Evolutionary conservation across 2,888 invertebrate genomes (phyloP).

Genomic region (Diadegma fenestrale): DNA sequence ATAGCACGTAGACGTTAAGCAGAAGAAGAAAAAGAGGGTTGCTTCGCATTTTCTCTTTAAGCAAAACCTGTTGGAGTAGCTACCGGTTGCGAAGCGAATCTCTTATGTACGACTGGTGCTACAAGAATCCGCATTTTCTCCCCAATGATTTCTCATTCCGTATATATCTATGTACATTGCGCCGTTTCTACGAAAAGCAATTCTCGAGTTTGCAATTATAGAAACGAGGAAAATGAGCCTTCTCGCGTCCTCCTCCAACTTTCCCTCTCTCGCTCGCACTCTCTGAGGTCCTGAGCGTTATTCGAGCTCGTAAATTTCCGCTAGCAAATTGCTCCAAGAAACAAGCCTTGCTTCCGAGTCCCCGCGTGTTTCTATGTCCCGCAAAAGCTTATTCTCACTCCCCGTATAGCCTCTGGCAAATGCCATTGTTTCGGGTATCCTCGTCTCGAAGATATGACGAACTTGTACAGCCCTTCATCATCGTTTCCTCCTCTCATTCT

Average conservation of each 20-base stretch:
- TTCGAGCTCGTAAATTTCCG: constrained; percentile 44
- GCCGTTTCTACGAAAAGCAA: constrained; percentile 50
- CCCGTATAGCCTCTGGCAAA: constrained; percentile 30
- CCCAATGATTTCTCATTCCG: not conserved
- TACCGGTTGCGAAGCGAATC: constrained; percentile 24
- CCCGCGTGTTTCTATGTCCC: not conserved
- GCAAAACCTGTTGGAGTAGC: constrained; percentile 8
- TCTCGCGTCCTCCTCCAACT: not conserved
- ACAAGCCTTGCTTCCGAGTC: constrained; percentile 26
- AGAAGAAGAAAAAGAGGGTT: constrained; percentile 1
- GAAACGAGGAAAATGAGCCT: constrained; percentile 50
- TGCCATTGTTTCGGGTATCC: constrained; percentile 51
- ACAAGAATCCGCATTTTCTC: constrained; percentile 45
- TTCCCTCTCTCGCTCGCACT: not conserved
- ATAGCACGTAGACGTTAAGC: not conserved
- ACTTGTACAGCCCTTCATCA: constrained; percentile 11
- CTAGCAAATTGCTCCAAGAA: constrained; percentile 47
- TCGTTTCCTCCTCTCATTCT: not conserved
- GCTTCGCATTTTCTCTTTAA: constrained; percentile 22
- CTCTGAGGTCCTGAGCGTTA: not conserved
- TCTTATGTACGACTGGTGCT: constrained; percentile 7
- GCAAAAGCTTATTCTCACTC: constrained; percentile 13
- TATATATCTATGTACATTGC: not conserved
- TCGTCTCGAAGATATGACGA: constrained; percentile 20
- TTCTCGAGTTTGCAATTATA: constrained; percentile 55